These are phyloP conservation scores for Geopemphigus sp. DNA, from an alignment of 1,140 invertebrate species.

Conservation along the genomic window DNA sequence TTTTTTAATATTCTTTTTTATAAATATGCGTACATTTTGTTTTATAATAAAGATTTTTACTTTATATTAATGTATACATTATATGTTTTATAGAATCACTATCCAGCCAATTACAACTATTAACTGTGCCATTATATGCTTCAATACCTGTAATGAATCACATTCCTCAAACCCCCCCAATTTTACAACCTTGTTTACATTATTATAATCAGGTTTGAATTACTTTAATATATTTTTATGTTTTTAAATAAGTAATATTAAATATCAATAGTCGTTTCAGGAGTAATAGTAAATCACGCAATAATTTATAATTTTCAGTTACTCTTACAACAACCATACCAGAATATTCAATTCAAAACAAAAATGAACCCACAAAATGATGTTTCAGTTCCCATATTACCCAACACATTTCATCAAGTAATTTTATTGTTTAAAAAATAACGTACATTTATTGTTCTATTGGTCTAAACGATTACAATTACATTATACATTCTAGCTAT, in stretches of 20 bases:
- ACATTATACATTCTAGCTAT: no score
- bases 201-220: slow-evolving; percentile 27
- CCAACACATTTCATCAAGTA: background rate
- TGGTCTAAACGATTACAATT: no score
- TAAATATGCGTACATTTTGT: no score
- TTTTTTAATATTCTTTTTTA: no score
- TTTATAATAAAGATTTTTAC: background rate
- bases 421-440: background rate
- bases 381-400: background rate
- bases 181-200: slow-evolving; percentile 23
- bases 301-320: slow-evolving; percentile 22
- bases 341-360: background rate
- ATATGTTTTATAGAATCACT: background rate
- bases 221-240: background rate
- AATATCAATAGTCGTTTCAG: no score
- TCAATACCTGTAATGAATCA: slow-evolving; percentile 3
- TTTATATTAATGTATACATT: background rate
- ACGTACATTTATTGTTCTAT: no score
- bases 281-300: background rate
- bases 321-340: slow-evolving; percentile 7
- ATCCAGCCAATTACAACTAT: background rate
- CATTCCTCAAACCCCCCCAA: background rate
- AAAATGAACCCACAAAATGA: background rate
- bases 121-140: slow-evolving; percentile 1
- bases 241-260: background rate